Conservation (phyloP, 1,140 invertebrate species). For the Whitmania pigra region DNA sequence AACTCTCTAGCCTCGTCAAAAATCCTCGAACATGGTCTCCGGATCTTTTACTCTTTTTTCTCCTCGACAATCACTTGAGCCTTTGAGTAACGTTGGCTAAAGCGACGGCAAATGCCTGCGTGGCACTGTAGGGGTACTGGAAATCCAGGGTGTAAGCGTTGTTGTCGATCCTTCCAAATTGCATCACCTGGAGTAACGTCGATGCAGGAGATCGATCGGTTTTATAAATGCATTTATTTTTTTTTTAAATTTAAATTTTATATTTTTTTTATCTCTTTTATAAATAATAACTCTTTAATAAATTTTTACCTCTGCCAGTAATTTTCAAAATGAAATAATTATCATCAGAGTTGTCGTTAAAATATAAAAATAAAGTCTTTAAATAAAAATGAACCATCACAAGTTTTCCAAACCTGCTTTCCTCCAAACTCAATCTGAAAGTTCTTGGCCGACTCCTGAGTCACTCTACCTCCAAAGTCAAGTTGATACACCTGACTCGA, state of each 20-base stretch:
- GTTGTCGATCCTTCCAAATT: conserved; percentile 94
- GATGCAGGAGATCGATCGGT: neutral
- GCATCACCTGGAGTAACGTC: conserved; percentile 70
- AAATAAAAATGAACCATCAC: neutral
- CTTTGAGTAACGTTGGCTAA: conserved; percentile 95
- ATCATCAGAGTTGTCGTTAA: neutral
- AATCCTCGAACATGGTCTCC: conserved; percentile 15
- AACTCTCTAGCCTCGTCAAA: conserved; percentile 14
- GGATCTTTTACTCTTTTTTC: neutral
- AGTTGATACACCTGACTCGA: conserved; percentile 96
- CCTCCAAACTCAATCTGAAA: conserved; percentile 96
- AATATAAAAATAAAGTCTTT: neutral
- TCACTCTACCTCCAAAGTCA: conserved; percentile 96
- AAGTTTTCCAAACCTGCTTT: conserved; percentile 62
- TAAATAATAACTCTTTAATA: too few species aligned
- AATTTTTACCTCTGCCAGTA: neutral
- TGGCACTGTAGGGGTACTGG: conserved; percentile 92
- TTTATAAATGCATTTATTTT: too few species aligned
- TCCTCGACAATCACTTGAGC: conserved; percentile 57
- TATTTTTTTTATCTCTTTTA: too few species aligned
- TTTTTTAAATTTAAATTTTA: too few species aligned
- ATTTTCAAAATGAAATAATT: neutral
- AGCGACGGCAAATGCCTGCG: conserved; percentile 95
- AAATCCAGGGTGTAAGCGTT: conserved; percentile 98
- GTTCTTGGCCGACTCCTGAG: conserved; percentile 97